Evolutionary conservation across 1,140 invertebrate species (phyloP).

Genomic region (Popillia japonica): DNA sequence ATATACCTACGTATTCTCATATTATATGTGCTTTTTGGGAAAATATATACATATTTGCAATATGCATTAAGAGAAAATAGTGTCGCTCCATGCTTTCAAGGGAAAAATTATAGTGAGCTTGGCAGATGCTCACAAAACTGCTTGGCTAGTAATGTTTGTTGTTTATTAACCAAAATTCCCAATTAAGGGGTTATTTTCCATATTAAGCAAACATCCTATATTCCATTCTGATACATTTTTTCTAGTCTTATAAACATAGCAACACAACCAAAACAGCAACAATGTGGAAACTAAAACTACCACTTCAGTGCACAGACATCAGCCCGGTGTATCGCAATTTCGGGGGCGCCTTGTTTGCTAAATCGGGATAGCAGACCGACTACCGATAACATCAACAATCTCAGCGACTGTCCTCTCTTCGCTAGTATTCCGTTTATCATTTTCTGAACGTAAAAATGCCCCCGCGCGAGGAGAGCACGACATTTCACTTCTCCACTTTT

Average conservation of each 20-base stretch:
- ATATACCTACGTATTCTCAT: too few relatives aligned
- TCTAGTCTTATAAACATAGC: not conserved
- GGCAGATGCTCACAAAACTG: too few relatives aligned
- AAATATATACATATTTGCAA: too few relatives aligned
- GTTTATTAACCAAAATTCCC: too few relatives aligned
- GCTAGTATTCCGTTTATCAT: slow-evolving; percentile 57
- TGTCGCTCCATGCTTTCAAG: too few relatives aligned
- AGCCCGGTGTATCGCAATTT: slow-evolving; percentile 55
- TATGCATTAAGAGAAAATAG: too few relatives aligned
- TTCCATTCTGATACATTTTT: not conserved
- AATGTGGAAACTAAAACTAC: not conserved
- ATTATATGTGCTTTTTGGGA: too few relatives aligned
- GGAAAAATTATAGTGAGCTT: too few relatives aligned
- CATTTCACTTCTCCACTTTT: slow-evolving; percentile 8
- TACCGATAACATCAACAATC: slow-evolving; percentile 60
- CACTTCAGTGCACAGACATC: slow-evolving; percentile 38
- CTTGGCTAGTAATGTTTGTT: too few relatives aligned
- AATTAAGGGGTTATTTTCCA: too few relatives aligned
- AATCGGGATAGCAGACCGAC: slow-evolving; percentile 43
- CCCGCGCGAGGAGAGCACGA: slow-evolving; percentile 7
- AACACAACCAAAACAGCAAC: not conserved
- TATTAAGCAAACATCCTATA: not conserved
- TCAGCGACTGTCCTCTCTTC: slow-evolving; percentile 46
- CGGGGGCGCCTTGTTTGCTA: slow-evolving; percentile 49
- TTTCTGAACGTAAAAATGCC: slow-evolving; percentile 50